Evolutionary conservation across 1,140 invertebrate genomes (phyloP).

Genomic region (Limonius californicus): DNA sequence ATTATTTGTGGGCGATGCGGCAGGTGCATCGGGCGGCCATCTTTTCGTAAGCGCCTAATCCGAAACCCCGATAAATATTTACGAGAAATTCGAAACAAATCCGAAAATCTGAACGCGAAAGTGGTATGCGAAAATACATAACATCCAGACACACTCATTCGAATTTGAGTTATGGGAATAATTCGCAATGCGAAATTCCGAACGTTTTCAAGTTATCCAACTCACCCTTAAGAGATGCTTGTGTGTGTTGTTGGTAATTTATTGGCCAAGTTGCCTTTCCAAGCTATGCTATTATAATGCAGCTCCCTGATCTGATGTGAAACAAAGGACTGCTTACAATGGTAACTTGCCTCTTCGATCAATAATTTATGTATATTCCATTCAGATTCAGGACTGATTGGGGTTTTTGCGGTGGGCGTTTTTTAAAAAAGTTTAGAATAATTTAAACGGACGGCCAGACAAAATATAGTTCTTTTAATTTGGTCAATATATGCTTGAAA

Average conservation of each 20-base stretch:
- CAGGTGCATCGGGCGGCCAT: no score
- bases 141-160: background rate
- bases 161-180: conserved; percentile 4
- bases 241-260: conserved; percentile 10
- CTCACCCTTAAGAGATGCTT: conserved; percentile 6
- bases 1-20: no score
- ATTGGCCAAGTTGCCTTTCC: conserved; percentile 11
- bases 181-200: conserved; percentile 8
- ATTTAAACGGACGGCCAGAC: background rate
- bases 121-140: background rate
- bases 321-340: conserved; percentile 16
- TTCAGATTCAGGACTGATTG: conserved; percentile 9
- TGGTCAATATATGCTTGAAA: no score
- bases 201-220: conserved; percentile 3
- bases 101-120: background rate
- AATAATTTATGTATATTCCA: conserved; percentile 17
- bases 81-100: background rate
- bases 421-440: background rate
- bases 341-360: conserved; percentile 9
- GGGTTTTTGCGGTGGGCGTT: background rate
- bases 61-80: background rate
- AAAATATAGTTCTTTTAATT: no score
- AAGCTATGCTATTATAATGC: conserved; percentile 12
- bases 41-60: no score
- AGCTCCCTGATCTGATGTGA: conserved; percentile 6